phyloP scores from a whole-genome alignment of 64 coral and sea anemone species.

The Montipora capricornis region DNA sequence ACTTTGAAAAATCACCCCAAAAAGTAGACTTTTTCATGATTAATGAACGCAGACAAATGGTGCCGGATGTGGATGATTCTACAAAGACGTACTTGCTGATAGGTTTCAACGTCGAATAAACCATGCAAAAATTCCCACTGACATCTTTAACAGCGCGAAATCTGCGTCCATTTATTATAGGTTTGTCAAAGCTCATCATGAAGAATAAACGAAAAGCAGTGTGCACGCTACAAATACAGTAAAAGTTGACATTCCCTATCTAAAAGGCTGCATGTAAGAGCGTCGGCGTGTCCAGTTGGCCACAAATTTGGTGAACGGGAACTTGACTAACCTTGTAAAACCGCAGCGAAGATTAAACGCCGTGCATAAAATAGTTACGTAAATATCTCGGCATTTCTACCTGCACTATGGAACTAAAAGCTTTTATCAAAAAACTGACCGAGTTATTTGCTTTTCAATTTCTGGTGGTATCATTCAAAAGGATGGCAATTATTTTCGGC shows the following conservation, averaged over 20 bases:
- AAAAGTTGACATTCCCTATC: too few relatives aligned
- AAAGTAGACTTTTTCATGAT: not conserved
- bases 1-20: not conserved
- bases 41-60: not conserved
- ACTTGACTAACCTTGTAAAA: not conserved
- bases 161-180: too few relatives aligned
- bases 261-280: too few relatives aligned
- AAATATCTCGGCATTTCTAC: not conserved
- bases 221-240: too few relatives aligned
- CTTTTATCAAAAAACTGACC: not conserved
- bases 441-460: not conserved
- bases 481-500: not conserved
- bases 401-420: not conserved
- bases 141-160: not conserved
- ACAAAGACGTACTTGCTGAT: not conserved
- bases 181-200: too few relatives aligned
- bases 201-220: too few relatives aligned
- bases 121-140: too few relatives aligned
- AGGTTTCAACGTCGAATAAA: too few relatives aligned
- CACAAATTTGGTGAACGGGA: too few relatives aligned
- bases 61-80: not conserved
- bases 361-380: not conserved
- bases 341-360: not conserved
- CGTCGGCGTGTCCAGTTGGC: too few relatives aligned
- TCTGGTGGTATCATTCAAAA: not conserved